Percentiles rank a stretch among this genome's conserved stretches.
phyloP scores from a whole-genome alignment of 2,797 vertebrate species.

The Heteromormyrus szaboi region DNA sequence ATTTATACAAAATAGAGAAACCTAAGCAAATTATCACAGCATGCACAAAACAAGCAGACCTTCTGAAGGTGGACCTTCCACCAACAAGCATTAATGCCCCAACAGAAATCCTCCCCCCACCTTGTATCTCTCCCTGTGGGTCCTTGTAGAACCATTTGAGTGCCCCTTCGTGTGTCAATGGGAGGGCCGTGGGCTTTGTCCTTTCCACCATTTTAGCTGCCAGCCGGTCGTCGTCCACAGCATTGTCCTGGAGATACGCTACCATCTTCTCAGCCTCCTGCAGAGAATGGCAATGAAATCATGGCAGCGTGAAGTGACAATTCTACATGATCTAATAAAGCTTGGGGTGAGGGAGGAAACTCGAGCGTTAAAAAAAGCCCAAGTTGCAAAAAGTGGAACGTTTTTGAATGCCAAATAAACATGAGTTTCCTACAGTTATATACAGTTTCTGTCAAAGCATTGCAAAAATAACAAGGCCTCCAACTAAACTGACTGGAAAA shows the following conservation, averaged over 20 bases:
- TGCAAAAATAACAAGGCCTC: background rate
- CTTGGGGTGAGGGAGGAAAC: background rate
- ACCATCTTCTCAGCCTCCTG: constrained; percentile 99
- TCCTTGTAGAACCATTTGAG: constrained; percentile 99
- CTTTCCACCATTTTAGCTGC: constrained; percentile 75
- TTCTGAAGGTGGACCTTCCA: background rate
- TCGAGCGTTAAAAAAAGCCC: background rate
- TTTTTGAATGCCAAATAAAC: background rate
- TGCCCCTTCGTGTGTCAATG: constrained; percentile 81
- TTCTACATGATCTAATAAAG: background rate
- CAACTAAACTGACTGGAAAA: background rate
- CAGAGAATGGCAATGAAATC: background rate
- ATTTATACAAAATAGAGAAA: background rate
- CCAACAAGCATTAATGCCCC: background rate
- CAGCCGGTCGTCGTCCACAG: constrained; percentile 83
- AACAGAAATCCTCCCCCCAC: constrained; percentile 48
- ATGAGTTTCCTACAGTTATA: background rate
- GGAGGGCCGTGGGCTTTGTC: constrained; percentile 75
- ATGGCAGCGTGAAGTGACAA: background rate
- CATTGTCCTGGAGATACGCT: constrained; percentile 93
- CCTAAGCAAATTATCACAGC: background rate
- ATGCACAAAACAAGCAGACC: background rate
- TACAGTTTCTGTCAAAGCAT: background rate
- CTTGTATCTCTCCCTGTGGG: constrained; percentile 97
- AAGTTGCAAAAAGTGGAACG: background rate